Percentiles rank a stretch among this genome's conserved stretches.
phyloP scores from a whole-genome alignment of 2,113 vertebrate species.

The Seriola dumerili region DNA sequence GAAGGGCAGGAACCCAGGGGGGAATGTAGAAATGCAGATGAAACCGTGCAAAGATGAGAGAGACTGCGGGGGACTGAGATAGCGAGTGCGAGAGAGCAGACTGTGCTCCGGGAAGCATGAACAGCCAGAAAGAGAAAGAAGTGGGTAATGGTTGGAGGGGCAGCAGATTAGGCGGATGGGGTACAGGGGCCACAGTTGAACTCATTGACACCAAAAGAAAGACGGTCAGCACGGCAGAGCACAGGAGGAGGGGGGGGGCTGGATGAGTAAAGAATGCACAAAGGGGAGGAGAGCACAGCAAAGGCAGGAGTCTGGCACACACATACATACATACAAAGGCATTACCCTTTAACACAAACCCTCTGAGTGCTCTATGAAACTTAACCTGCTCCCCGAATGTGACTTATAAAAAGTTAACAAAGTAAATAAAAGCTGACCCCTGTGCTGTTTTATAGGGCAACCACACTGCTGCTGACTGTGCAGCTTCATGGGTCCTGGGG shows the following conservation, averaged over 20 bases:
- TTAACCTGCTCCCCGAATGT: slow-evolving; percentile 29
- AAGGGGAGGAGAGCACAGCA: slow-evolving; percentile 24
- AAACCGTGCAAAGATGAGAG: slow-evolving; percentile 45
- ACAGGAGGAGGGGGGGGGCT: not conserved
- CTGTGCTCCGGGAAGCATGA: slow-evolving; percentile 34
- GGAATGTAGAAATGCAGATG: slow-evolving; percentile 38
- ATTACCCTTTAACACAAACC: slow-evolving; percentile 26
- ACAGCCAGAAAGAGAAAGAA: slow-evolving; percentile 11
- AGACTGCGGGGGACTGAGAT: slow-evolving; percentile 30
- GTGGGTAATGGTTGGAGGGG: slow-evolving; percentile 48
- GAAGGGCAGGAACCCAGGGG: not conserved
- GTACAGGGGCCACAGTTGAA: slow-evolving; percentile 62
- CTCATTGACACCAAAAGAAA: slow-evolving; percentile 64
- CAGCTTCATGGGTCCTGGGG: not conserved
- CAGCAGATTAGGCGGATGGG: slow-evolving; percentile 45
- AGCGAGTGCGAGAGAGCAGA: slow-evolving; percentile 19
- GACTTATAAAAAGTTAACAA: slow-evolving; percentile 43
- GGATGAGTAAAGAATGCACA: slow-evolving; percentile 43
- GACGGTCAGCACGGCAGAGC: slow-evolving; percentile 36
- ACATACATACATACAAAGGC: slow-evolving; percentile 19
- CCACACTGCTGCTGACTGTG: slow-evolving; percentile 5
- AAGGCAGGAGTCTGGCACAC: slow-evolving; percentile 9
- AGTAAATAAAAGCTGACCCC: slow-evolving; percentile 42
- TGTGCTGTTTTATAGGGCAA: slow-evolving; percentile 27
- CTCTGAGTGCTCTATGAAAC: slow-evolving; percentile 42